Evolutionary conservation across 2,888 invertebrate genomes (phyloP).

Genomic region (Formica aserva): DNA sequence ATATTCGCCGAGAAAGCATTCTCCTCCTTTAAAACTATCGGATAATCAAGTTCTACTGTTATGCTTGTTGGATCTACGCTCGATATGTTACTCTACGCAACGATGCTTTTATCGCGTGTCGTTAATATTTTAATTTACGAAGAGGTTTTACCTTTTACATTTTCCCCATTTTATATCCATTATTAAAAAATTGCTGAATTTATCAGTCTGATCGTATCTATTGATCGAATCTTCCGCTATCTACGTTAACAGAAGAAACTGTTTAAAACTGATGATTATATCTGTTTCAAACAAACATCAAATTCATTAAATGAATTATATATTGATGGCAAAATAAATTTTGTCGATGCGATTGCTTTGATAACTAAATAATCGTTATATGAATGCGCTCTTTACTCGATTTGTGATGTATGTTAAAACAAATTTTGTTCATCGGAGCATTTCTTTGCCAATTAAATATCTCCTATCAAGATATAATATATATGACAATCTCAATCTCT

Average conservation of each 20-base stretch:
- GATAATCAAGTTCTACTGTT: slow-evolving; percentile 3
- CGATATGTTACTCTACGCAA: background rate
- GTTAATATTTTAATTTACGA: background rate
- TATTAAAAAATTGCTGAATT: background rate
- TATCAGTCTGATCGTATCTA: background rate
- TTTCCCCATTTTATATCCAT: background rate
- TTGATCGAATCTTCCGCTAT: background rate
- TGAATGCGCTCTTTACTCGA: background rate
- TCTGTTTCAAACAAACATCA: background rate
- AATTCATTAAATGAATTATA: background rate
- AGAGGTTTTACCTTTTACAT: background rate
- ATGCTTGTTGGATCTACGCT: background rate
- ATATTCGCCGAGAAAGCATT: background rate
- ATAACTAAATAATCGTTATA: slow-evolving; percentile 3
- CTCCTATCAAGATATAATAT: background rate
- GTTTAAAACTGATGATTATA: background rate
- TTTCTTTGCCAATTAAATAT: background rate
- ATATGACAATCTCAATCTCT: background rate
- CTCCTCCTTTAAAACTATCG: slow-evolving; percentile 1
- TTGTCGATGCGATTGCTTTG: background rate
- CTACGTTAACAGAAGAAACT: background rate
- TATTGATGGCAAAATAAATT: background rate
- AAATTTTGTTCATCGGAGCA: background rate
- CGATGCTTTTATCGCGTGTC: background rate
- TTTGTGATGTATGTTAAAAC: background rate